A percentile compares a stretch with the other conserved stretches of the same genome.
phyloP scores from a whole-genome alignment of 2,797 vertebrate species.

The Dendrocincla fuliginosa region DNA sequence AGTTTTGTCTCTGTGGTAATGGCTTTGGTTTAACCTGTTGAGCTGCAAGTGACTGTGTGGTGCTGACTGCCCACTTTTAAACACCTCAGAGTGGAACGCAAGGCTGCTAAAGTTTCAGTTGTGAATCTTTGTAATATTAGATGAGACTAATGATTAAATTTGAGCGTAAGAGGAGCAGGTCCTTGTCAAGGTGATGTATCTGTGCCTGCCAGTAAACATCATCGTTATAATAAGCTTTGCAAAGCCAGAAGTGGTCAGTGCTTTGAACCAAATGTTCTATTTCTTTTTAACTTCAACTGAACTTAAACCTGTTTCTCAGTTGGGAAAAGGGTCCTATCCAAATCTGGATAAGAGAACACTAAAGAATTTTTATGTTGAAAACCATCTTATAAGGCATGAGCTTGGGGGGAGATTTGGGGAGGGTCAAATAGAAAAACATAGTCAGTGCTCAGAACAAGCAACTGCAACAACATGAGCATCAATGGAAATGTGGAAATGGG shows the following conservation, averaged over 20 bases:
- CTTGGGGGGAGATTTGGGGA: neutral
- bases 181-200: neutral
- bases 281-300: neutral
- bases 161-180: neutral
- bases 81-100: neutral
- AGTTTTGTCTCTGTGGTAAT: neutral
- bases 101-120: neutral
- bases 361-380: neutral
- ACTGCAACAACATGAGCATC: neutral
- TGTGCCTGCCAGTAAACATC: neutral
- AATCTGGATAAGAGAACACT: neutral
- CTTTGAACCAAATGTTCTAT: neutral
- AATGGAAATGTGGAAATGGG: neutral
- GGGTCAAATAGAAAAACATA: neutral
- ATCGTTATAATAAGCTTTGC: neutral
- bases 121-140: neutral
- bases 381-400: accelerated
- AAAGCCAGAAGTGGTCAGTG: neutral
- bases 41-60: neutral
- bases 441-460: neutral
- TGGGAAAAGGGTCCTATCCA: neutral
- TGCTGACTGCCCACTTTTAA: neutral
- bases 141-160: neutral
- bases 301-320: neutral
- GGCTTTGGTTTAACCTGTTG: neutral